Evolutionary conservation across 2,113 vertebrate species (phyloP), one percentile per base, ranked within the genome.

Genomic region (Phainopepla nitens): DNA sequence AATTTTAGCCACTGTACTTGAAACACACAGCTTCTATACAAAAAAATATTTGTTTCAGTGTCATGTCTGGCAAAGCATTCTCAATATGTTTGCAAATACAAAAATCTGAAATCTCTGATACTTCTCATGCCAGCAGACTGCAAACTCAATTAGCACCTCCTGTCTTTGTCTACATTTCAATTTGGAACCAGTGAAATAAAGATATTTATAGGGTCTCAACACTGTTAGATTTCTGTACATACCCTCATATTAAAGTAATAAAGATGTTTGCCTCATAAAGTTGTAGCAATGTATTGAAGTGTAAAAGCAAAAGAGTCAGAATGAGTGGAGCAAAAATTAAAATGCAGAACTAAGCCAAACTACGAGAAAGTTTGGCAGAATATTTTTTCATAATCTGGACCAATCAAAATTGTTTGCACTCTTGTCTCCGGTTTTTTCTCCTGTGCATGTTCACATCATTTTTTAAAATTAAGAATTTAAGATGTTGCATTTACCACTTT

Each of bases 41-140:
- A 92, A 97, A 76, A 15, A 76, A 8, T 61, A 68, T 72, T 89
- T 82, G 23, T 91, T 96, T 96, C 89, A 71, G 84, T 92, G 88
- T 89, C 88, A 85, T 82, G 89, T 97, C 73, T 95, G 91, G 94
- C 68, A 95, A 90, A 70, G n/a, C 10, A 62, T 69, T 90, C 53
- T 24, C 70, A 21, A 69, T 76, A 49, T 65, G 73, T 97, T 94
- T 97, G 71, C 81, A 96, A 95, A 97, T 53, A 57, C 14, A 85
- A 83, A 96, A 96, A 62, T 70, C 24, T 80, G 58, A 95, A 54
- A 73, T 76, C 47, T 76, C 87, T 76, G 47, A 64, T 94, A 96
- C 18, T 89, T 77, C 39, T 86, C 10, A 33, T 79, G 87, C 88
- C 79, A 50, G 45, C 45, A 79, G 56, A 89, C 88, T 88, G 24